Percentiles rank a stretch among this genome's conserved stretches.
Evolutionary conservation across 2,888 invertebrate genomes (phyloP).

Genomic region (Latrodectus elegans): DNA sequence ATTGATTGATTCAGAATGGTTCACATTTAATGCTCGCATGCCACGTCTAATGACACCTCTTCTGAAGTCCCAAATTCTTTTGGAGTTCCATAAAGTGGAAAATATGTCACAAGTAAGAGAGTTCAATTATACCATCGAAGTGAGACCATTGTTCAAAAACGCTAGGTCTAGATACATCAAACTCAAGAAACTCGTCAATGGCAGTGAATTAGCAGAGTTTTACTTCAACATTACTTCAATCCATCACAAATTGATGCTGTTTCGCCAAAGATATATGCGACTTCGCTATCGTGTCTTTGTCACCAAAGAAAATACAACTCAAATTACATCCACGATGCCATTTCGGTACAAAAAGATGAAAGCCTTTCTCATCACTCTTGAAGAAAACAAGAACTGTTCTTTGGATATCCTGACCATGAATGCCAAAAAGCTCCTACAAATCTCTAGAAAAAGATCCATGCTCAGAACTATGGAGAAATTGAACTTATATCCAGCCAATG

Average conservation of each 20-base stretch:
- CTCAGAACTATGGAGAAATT: background rate
- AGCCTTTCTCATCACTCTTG: conserved; percentile 14
- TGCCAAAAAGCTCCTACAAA: background rate
- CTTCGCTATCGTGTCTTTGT: background rate
- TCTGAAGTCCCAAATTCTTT: background rate
- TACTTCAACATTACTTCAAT: background rate
- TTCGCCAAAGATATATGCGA: background rate
- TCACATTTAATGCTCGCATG: background rate
- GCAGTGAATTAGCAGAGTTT: background rate
- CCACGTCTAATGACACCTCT: background rate
- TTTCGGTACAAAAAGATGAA: conserved; percentile 3
- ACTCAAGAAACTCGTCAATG: background rate
- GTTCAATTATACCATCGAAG: background rate
- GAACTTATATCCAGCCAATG: background rate
- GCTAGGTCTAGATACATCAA: background rate
- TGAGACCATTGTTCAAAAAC: background rate
- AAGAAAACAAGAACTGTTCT: background rate
- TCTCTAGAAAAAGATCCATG: background rate
- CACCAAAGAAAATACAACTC: background rate
- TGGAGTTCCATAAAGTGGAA: background rate
- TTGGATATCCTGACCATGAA: background rate
- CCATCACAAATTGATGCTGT: background rate
- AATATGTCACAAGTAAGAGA: background rate
- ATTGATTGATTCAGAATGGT: background rate
- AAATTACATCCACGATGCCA: too few species aligned